These are phyloP conservation scores for Anguilla pacifica DNA, from an alignment of 2,797 vertebrate genomes.

Conservation along the genomic window DNA sequence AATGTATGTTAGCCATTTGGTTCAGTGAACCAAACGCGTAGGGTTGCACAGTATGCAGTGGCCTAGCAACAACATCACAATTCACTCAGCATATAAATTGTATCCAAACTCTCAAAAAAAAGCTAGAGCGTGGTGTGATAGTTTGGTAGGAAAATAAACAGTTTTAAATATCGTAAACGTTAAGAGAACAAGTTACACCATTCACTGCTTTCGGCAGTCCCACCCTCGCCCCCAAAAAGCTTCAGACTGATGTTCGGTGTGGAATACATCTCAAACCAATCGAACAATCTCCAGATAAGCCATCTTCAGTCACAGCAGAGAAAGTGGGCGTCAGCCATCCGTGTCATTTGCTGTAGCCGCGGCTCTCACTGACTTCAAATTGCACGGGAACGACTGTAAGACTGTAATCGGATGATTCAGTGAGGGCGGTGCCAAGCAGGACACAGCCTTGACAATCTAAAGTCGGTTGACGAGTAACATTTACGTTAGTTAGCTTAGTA, in stretches of 20 bases:
- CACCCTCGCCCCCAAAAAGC: background rate
- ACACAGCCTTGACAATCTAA: constrained; percentile 56
- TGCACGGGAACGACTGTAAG: background rate
- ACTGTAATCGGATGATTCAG: constrained; percentile 71
- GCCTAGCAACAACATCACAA: background rate
- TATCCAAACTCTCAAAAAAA: background rate
- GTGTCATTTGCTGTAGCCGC: background rate
- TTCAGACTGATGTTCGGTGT: background rate
- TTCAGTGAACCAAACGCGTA: too few relatives aligned
- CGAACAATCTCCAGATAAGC: constrained; percentile 9
- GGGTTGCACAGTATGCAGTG: background rate
- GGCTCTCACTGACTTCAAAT: constrained; percentile 13
- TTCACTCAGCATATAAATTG: background rate
- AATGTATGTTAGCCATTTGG: too few relatives aligned
- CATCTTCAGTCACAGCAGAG: background rate
- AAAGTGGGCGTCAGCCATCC: constrained; percentile 22
- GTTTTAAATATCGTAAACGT: background rate
- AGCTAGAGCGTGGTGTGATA: too few relatives aligned
- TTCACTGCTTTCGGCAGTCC: background rate
- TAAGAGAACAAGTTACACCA: background rate
- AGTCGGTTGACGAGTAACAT: constrained; percentile 52
- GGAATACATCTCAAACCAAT: background rate
- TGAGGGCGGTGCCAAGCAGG: constrained; percentile 70
- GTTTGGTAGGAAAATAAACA: background rate
- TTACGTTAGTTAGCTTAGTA: constrained; percentile 38